These are phyloP conservation scores for Cordilura impudica DNA, from an alignment of 2,888 invertebrate genomes.

Conservation along the genomic window DNA sequence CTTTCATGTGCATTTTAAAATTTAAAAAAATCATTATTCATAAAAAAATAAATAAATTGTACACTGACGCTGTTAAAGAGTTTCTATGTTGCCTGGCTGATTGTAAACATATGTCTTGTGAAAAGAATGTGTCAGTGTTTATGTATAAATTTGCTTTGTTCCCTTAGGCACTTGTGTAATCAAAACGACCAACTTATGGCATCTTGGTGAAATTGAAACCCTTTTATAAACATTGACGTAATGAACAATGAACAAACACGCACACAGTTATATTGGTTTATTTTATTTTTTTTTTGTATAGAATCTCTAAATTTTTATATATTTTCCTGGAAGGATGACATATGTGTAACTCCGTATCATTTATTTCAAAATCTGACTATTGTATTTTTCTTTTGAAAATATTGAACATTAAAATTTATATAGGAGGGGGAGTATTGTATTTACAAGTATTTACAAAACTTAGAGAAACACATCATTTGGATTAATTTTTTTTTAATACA, in stretches of 20 bases:
- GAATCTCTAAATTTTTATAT: not conserved
- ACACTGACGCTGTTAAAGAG: slow-evolving; percentile 13
- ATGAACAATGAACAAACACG: not conserved
- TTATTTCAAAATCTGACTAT: no score
- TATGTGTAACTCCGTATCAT: no score
- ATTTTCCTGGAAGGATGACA: not conserved
- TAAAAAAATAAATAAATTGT: slow-evolving; percentile 10
- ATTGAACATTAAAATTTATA: no score
- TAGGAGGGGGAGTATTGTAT: no score
- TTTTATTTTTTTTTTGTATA: not conserved
- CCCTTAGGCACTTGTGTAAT: slow-evolving; percentile 58
- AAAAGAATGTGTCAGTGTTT: not conserved
- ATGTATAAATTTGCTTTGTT: not conserved
- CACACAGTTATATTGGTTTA: no score
- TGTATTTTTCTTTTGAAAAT: no score
- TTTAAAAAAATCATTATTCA: not conserved
- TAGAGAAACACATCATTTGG: no score
- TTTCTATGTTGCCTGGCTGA: slow-evolving; percentile 17
- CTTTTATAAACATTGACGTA: slow-evolving; percentile 38
- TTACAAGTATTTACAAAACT: no score
- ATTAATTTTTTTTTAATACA: no score
- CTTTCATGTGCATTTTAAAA: no score
- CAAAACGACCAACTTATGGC: slow-evolving; percentile 63
- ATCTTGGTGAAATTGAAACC: slow-evolving; percentile 63
- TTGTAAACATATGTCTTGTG: not conserved